These are phyloP conservation scores for Anguilla rostrata DNA, from an alignment of 2,113 vertebrate genomes.

Conservation along the genomic window DNA sequence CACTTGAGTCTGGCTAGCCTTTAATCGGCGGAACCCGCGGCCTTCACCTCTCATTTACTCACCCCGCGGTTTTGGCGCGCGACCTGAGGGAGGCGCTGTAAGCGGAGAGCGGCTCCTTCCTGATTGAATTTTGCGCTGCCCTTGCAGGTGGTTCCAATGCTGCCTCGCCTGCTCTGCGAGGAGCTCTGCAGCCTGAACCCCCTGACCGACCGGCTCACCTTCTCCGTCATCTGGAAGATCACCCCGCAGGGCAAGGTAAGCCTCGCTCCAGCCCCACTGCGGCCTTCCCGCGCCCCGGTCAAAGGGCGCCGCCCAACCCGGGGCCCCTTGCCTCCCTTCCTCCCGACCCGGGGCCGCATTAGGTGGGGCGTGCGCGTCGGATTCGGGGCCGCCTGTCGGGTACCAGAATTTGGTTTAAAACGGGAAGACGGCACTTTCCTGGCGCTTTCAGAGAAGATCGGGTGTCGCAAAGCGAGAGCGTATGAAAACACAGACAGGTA, in stretches of 20 bases:
- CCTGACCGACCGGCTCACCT: slow-evolving; percentile 84
- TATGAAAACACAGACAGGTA: too few species aligned
- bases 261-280: neutral
- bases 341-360: neutral
- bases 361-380: neutral
- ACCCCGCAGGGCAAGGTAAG: slow-evolving; percentile 87
- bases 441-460: neutral
- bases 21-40: neutral
- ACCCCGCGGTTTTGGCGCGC: neutral
- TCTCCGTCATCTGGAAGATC: slow-evolving; percentile 94
- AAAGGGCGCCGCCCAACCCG: neutral
- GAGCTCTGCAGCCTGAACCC: slow-evolving; percentile 96
- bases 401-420: neutral
- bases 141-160: slow-evolving; percentile 90
- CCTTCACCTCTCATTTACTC: neutral
- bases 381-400: neutral
- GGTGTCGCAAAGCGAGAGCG: neutral
- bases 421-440: neutral
- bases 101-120: neutral
- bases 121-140: neutral
- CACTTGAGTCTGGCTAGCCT: neutral
- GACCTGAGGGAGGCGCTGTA: too few species aligned
- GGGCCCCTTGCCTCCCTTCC: too few species aligned
- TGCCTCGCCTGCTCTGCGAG: slow-evolving; percentile 90
- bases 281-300: neutral